Base-by-base conservation (phyloP, 2,888 invertebrate species). In the Drosophila bunnanda region DNA sequence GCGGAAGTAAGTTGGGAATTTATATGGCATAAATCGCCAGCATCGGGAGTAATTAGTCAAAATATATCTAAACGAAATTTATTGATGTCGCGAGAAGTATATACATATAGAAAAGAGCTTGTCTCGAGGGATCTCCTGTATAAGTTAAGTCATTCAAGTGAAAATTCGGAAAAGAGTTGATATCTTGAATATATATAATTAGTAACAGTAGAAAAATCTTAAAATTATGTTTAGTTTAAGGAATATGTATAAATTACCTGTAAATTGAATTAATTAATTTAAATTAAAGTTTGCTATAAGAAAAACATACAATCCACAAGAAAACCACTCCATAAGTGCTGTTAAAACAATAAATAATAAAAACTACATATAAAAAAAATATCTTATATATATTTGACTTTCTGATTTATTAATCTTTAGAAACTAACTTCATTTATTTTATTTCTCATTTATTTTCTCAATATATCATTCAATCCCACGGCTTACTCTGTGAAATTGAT, bases 1-100 rank as follows among this genome's bases (percentile, higher is more conserved):
- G 59, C 74, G 83, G 82, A 78, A 85, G 78, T 85, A 89, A 85
- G 32, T 76, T 43, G 71, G 28, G 39, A 80, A 85, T 85, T 85
- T 89, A 85, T 85, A 78, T 70, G 57, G 41, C 67, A 25, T 25
- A 25, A 25, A 25, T 25, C 25, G 25, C 25, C 25, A 25, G 25
- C 25, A 28, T 41, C 22, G 38, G 30, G 20, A 61, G 82, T 76
- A 82, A 85, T 88, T 82, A 85, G 89, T 89, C 89, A 88, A 85
- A 88, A 74, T 75, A 53, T 46, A 38, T 56, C n/a, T 61, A 60
- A 22, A 58, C 30, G 22, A 64, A 28, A 85, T 73, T 71, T 75
- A 73, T 68, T 44, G 17, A 30, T 36, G 38, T 67, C 28, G 28
- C 30, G 13, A 46, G 15, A n/a, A 54, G n/a, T 28, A 2, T 28